Conservation (phyloP, 2,797 vertebrate genomes). For the Bucorvus abyssinicus region DNA sequence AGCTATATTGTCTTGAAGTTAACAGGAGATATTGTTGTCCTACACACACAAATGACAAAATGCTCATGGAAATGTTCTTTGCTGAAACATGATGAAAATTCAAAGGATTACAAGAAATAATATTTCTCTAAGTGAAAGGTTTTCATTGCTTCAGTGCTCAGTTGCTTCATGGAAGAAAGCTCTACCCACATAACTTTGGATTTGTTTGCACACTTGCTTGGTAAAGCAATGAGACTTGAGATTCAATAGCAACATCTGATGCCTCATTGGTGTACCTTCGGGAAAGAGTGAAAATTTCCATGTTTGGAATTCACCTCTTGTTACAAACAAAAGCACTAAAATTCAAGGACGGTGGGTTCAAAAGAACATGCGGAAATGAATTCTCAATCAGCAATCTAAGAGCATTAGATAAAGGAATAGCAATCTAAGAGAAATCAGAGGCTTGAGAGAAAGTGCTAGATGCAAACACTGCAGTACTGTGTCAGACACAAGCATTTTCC, state of each 20-base stretch:
- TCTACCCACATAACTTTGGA: background rate
- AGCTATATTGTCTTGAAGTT: background rate
- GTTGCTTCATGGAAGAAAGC: background rate
- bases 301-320: background rate
- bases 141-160: background rate
- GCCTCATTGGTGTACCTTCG: background rate
- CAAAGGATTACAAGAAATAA: background rate
- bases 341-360: background rate
- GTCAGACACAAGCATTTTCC: background rate
- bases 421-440: background rate
- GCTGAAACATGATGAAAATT: background rate
- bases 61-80: background rate
- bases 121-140: background rate
- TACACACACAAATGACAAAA: background rate
- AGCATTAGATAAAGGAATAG: background rate
- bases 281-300: background rate
- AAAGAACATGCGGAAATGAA: background rate
- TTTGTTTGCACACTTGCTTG: background rate
- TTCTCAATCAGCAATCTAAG: background rate
- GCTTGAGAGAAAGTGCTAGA: background rate
- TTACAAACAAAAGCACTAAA: background rate
- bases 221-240: background rate
- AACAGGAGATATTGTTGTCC: background rate
- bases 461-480: background rate
- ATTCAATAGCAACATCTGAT: background rate